A percentile compares a stretch with the other conserved stretches of the same genome.
Evolutionary conservation across 2,888 invertebrate species (phyloP).

Genomic region (Rutpela maculata): DNA sequence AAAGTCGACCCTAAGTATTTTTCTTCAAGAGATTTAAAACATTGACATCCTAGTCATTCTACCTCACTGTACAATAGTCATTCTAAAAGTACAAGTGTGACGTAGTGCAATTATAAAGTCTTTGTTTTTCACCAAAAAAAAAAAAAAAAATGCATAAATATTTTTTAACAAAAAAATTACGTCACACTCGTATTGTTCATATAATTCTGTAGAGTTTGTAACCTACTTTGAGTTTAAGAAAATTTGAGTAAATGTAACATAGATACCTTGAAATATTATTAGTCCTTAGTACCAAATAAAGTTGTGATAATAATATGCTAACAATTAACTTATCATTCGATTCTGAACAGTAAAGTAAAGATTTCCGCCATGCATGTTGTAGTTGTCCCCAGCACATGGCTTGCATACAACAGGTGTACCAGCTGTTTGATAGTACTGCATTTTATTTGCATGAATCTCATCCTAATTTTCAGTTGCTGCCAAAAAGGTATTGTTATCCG

Average conservation of each 20-base stretch:
- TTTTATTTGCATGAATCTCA: too few relatives aligned
- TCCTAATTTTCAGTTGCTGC: too few relatives aligned
- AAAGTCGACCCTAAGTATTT: background rate
- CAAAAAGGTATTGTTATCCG: too few relatives aligned
- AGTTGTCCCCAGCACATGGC: too few relatives aligned
- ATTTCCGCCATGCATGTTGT: too few relatives aligned
- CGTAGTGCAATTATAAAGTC: background rate
- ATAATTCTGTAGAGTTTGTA: background rate
- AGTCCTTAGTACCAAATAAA: background rate
- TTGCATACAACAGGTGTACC: too few relatives aligned
- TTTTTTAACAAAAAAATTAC: background rate
- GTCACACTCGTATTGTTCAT: background rate
- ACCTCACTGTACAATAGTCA: background rate
- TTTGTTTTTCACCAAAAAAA: background rate
- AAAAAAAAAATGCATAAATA: too few relatives aligned
- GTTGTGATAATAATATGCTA: background rate
- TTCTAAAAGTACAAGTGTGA: background rate
- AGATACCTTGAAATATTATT: background rate
- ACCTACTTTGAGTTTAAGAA: background rate
- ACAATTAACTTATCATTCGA: too few relatives aligned
- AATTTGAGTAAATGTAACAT: background rate
- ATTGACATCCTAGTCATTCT: background rate
- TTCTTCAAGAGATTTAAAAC: conserved; percentile 5
- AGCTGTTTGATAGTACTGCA: too few relatives aligned
- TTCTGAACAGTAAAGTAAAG: too few relatives aligned